Evolutionary conservation across 2,888 invertebrate species (phyloP), one percentile per base, ranked within the genome.

Genomic region (Papilio elwesi): DNA sequence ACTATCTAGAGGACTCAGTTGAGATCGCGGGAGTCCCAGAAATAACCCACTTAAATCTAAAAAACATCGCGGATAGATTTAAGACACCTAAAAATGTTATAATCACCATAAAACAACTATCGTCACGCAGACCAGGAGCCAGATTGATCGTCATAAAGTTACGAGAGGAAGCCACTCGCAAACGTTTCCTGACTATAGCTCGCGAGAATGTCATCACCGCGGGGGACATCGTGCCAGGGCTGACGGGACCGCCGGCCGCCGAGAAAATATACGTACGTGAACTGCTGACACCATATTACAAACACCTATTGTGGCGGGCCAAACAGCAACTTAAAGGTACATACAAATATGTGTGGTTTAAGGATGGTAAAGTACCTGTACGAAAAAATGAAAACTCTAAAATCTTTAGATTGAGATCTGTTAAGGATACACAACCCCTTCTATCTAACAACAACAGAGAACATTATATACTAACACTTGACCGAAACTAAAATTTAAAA

Each of bases 361-460:
- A 38, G 57, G 57, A 57, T 12, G 57, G 36, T 26, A 36, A 36
- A 57, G 57, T 57, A 36, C 12, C 36, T 11, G 57, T 12, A 57
- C 57, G 57, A 36, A 57, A 57, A 57, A 57, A 36, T 36, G 26
- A 57, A 12, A 57, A 38, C 13, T 57, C 57, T 11, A 57, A 57
- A 57, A 57, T 57, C 16, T 13, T 36, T 38, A 57, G 57, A 57
- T 36, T 57, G 11, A 57, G 57, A 57, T 15, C 57, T 11, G 57
- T 57, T 36, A 57, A 57, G 13, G 57, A 64, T 48, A 64, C 48
- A 10, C 26, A 38, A 48, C 48, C 10, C 12, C 48, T 48, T 64
- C 13, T 64, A 48, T 64, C 63, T 64, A 64, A 64, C 7, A 59
- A 38, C 59, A 43, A 13, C 59, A 43, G n/a, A 38, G 13, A 38